Conservation (phyloP, 2,113 vertebrate species). For the Mola mola region DNA sequence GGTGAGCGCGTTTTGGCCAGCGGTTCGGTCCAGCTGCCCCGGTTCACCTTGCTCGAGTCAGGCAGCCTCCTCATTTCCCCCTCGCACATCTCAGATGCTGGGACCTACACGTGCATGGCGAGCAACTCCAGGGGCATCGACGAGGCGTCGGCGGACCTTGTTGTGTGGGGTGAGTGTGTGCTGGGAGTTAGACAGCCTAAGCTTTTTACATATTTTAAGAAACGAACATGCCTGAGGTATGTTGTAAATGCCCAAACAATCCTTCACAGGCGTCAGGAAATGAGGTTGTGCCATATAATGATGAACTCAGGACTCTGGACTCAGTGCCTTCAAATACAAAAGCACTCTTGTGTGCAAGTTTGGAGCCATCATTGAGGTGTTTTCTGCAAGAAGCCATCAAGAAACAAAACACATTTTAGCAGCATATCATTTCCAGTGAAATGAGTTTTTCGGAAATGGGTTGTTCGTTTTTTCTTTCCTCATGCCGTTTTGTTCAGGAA, state of each 20-base stretch:
- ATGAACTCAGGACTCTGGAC: no score
- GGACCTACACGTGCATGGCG: slow-evolving; percentile 93
- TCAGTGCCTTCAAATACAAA: slow-evolving; percentile 36
- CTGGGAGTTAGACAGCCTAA: not conserved
- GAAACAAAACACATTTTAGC: slow-evolving; percentile 39
- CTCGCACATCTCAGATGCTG: slow-evolving; percentile 88
- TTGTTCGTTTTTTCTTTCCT: not conserved
- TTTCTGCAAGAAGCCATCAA: slow-evolving; percentile 45
- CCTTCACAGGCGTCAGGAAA: no score
- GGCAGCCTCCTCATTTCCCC: slow-evolving; percentile 95
- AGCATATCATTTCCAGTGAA: slow-evolving; percentile 46
- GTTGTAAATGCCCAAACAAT: not conserved
- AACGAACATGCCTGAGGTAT: not conserved
- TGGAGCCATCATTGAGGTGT: slow-evolving; percentile 27
- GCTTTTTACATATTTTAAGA: not conserved
- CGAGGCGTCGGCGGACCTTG: slow-evolving; percentile 90
- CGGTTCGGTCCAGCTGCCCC: slow-evolving; percentile 92
- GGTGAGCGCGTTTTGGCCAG: slow-evolving; percentile 94
- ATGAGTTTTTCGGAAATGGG: slow-evolving; percentile 21
- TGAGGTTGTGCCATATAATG: no score
- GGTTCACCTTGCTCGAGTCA: slow-evolving; percentile 94
- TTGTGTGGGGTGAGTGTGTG: slow-evolving; percentile 91
- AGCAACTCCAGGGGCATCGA: slow-evolving; percentile 96
- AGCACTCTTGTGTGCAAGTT: slow-evolving; percentile 32
- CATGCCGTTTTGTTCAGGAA: slow-evolving; percentile 19